Evolutionary conservation across 2,797 vertebrate species (phyloP).

Genomic region (Octomys mimax): DNA sequence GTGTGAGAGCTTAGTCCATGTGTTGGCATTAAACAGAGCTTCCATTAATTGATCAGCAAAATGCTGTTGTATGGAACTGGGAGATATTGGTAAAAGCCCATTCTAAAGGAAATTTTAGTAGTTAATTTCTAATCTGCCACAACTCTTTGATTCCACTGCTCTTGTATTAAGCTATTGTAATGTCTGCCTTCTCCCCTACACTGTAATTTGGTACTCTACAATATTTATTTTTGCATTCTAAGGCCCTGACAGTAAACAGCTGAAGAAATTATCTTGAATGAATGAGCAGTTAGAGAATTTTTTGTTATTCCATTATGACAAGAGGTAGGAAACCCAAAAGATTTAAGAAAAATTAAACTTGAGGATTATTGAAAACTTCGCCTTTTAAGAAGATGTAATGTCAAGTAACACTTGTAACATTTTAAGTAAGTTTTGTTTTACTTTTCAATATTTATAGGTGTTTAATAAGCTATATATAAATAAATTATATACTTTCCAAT

Average conservation of each 20-base stretch:
- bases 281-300: slow-evolving; percentile 57
- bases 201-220: neutral
- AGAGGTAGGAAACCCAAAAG: neutral
- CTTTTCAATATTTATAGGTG: neutral
- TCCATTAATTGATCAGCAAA: slow-evolving; percentile 82
- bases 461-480: slow-evolving; percentile 25
- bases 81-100: slow-evolving; percentile 25
- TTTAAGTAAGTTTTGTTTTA: slow-evolving; percentile 44
- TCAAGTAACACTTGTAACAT: slow-evolving; percentile 6
- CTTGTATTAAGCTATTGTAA: neutral
- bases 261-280: slow-evolving; percentile 45
- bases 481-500: slow-evolving; percentile 13
- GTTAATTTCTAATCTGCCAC: slow-evolving; percentile 40
- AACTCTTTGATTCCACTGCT: slow-evolving; percentile 39
- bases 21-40: slow-evolving; percentile 63
- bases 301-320: slow-evolving; percentile 54
- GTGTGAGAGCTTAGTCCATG: slow-evolving; percentile 60
- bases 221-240: slow-evolving; percentile 49
- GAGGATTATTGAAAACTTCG: slow-evolving; percentile 13
- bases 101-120: slow-evolving; percentile 52
- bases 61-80: slow-evolving; percentile 26
- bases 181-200: neutral
- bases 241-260: neutral
- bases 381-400: slow-evolving; percentile 27
- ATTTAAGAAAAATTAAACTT: slow-evolving; percentile 54